Conservation (phyloP, 1,140 invertebrate genomes). For the Drosophila ercepeae region DNA sequence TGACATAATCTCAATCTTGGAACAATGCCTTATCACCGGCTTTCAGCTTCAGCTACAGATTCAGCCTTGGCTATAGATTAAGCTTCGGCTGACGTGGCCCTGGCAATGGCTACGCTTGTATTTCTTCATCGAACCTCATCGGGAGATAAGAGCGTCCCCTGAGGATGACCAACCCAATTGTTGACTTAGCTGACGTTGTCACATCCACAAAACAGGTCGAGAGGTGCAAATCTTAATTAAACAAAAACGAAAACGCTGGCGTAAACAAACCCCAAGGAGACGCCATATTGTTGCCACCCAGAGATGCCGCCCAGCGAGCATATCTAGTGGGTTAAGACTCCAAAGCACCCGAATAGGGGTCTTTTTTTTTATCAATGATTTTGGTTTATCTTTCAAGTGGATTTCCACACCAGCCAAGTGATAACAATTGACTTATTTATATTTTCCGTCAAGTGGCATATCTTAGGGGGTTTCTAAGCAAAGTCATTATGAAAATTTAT, state of each 20-base stretch:
- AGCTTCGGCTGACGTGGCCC: conserved; percentile 46
- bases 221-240: conserved; percentile 43
- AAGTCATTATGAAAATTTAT: too few relatives aligned
- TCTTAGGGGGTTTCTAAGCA: background rate
- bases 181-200: conserved; percentile 51
- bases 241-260: conserved; percentile 35
- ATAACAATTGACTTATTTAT: conserved; percentile 16
- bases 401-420: background rate
- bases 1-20: conserved; percentile 41
- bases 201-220: conserved; percentile 3
- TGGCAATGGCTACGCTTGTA: conserved; percentile 35
- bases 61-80: too few relatives aligned
- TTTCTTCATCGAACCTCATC: background rate
- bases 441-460: background rate
- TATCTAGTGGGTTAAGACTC: conserved; percentile 20
- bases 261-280: conserved; percentile 52
- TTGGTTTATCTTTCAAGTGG: conserved; percentile 32
- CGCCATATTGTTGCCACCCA: conserved; percentile 50
- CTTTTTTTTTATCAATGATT: conserved; percentile 29
- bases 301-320: conserved; percentile 27
- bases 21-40: conserved; percentile 25
- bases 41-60: conserved; percentile 21
- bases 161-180: conserved; percentile 39
- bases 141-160: conserved; percentile 25
- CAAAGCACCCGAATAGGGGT: background rate